A percentile compares a stretch with the other conserved stretches of the same genome.
Evolutionary conservation across 2,113 vertebrate species (phyloP).

Genomic region (Dipodomys stephensi): DNA sequence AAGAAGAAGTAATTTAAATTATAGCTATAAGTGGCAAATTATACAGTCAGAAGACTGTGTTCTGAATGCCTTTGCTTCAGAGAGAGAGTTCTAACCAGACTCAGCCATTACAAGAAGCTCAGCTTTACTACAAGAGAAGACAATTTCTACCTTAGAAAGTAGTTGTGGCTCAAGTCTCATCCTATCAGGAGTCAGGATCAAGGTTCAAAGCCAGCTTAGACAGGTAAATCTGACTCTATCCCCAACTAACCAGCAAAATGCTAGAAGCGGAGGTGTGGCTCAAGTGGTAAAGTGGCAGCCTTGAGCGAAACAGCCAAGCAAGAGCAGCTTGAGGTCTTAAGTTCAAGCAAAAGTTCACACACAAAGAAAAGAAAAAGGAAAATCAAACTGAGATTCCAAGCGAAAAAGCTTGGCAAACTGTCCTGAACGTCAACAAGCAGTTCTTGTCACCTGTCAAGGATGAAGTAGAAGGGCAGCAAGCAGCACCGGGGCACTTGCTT

Average conservation of each 20-base stretch:
- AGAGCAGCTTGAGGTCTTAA: no score
- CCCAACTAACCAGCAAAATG: background rate
- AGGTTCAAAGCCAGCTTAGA: no score
- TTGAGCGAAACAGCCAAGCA: no score
- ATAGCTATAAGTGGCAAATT: background rate
- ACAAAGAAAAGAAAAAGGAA: background rate
- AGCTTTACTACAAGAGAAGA: background rate
- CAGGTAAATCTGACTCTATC: no score
- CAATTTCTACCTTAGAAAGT: background rate
- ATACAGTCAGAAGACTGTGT: slow-evolving; percentile 11
- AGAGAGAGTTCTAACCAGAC: background rate
- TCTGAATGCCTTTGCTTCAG: background rate
- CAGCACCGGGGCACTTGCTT: background rate
- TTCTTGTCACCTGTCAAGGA: background rate
- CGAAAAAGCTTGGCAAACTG: slow-evolving; percentile 28
- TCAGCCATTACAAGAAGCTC: background rate
- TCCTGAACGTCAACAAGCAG: background rate
- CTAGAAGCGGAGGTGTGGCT: background rate
- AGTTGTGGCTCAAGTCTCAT: no score
- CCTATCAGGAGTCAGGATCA: no score
- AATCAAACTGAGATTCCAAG: background rate
- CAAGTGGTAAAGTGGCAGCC: background rate
- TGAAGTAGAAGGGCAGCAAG: background rate
- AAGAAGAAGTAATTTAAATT: background rate
- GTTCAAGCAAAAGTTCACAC: no score